Percentiles rank a stretch among this genome's conserved stretches.
phyloP scores from a whole-genome alignment of 2,113 vertebrate species.

The Calypte anna region DNA sequence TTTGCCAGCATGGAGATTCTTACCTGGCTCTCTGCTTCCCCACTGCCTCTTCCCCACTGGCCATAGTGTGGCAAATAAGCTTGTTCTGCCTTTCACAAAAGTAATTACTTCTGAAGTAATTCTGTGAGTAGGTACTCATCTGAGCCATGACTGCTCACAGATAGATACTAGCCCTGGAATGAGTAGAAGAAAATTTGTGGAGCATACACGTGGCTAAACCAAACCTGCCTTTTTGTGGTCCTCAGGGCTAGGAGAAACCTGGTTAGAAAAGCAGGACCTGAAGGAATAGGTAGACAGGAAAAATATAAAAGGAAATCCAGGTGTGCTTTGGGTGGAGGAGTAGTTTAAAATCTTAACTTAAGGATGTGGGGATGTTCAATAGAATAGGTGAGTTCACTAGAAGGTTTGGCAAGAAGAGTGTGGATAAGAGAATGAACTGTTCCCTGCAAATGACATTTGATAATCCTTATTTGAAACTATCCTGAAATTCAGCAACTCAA shows the following conservation, averaged over 20 bases:
- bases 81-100: neutral
- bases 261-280: neutral
- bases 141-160: neutral
- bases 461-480: neutral
- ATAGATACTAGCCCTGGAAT: neutral
- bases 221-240: neutral
- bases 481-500: neutral
- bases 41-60: neutral
- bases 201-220: rapidly evolving
- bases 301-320: neutral
- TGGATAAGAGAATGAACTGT: neutral
- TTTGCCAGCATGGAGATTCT: neutral
- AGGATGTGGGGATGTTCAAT: neutral
- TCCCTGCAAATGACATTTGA: neutral
- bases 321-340: neutral
- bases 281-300: neutral
- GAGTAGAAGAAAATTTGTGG: neutral
- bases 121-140: neutral
- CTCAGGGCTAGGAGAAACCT: neutral
- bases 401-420: neutral
- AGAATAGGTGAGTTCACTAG: neutral
- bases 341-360: neutral
- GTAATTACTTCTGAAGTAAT: neutral
- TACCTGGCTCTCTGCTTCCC: neutral
- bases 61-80: neutral